phyloP scores from a whole-genome alignment of 2,797 vertebrate genomes.

The Anabas testudineus region DNA sequence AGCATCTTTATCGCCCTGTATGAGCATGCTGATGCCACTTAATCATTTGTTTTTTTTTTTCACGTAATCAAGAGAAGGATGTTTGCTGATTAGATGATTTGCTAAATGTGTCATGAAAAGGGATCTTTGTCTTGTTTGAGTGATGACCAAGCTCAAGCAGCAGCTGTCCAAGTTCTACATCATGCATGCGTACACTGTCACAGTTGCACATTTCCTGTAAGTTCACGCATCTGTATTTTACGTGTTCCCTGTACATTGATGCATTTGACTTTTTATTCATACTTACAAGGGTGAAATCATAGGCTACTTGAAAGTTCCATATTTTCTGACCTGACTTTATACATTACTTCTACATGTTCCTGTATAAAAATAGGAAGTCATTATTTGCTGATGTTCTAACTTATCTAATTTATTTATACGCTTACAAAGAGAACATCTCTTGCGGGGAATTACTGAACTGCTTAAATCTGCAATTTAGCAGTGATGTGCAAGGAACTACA shows the following conservation, averaged over 20 bases:
- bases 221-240: background rate
- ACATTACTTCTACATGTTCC: background rate
- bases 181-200: background rate
- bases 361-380: background rate
- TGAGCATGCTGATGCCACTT: too few relatives aligned
- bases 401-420: too few relatives aligned
- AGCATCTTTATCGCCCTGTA: too few relatives aligned
- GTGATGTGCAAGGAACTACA: background rate
- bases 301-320: background rate
- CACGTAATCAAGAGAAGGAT: background rate
- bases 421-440: background rate
- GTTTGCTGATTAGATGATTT: background rate
- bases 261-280: background rate
- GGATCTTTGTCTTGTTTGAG: background rate
- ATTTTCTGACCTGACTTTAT: background rate
- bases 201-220: too few relatives aligned
- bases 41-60: background rate
- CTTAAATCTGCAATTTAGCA: background rate
- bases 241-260: background rate
- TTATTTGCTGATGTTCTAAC: too few relatives aligned
- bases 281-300: background rate
- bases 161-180: background rate
- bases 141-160: background rate
- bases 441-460: background rate
- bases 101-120: background rate